Evolutionary conservation across 2,888 invertebrate species (phyloP), one percentile per base, ranked within the genome.

Genomic region (Nasonia oneida): DNA sequence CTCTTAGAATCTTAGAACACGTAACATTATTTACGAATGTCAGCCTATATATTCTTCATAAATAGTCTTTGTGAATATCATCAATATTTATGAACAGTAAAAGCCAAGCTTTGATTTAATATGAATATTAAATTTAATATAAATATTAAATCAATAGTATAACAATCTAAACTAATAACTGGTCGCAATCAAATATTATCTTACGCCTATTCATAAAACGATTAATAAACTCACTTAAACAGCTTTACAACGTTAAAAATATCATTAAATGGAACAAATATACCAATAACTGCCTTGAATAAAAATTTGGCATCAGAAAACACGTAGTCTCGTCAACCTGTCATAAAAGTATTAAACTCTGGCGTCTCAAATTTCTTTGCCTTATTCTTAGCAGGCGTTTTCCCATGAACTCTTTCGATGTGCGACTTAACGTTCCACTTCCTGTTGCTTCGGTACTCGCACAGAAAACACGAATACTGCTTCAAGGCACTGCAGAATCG

Each of bases 361-460:
- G 12, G 23, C n/a, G 12, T n/a, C 12, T 42, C 73, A 14, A 23
- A 39, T 23, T 47, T 12, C 12, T 47, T 10, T 47, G 12, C 6
- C 23, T 42, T 75, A 2, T 53, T 33, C 18, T 50, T 78, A 15
- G 23, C 14, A 1, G 42, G 37, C 4, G 8, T 53, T 64, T 86
- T 83, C 3, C 70, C 81, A 87, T 92, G 91, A 84, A 90, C 89
- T 50, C 90, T 87, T 74, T 90, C 90, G 5, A 90, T 88, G 83
- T 92, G 91, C 1, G 90, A 87, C 71, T 91, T 91, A 10, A 92
- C 88, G 53, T 90, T 91, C 89, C 90, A 90, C 70, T 89, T 90
- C 53, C 90, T 87, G 83, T 91, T 91, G 18, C 90, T 90, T 0
- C 88, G 88, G 82, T 91, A 91, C 18, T 89, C 88, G 83, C 93